Conservation (phyloP, 2,888 invertebrate genomes). For the Philereme transversata region DNA sequence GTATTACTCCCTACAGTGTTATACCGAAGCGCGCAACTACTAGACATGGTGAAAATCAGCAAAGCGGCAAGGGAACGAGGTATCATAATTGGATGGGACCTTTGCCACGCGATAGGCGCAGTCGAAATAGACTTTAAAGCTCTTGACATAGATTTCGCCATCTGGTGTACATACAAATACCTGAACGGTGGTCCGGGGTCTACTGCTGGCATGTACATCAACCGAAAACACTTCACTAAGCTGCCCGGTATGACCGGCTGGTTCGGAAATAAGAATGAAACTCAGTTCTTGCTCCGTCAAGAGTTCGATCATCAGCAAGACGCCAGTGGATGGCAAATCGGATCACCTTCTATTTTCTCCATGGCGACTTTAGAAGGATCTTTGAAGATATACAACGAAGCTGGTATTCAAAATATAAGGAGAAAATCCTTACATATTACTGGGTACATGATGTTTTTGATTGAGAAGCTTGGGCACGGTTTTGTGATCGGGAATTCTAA, state of each 20-base stretch:
- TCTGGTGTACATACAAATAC: constrained; percentile 77
- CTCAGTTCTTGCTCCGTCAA: constrained; percentile 63
- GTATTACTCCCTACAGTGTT: constrained; percentile 63
- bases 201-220: constrained; percentile 62
- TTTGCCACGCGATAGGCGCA: constrained; percentile 67
- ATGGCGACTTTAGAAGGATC: constrained; percentile 70
- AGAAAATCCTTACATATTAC: constrained; percentile 70
- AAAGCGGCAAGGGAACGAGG: constrained; percentile 57
- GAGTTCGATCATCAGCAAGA: constrained; percentile 67
- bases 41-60: constrained; percentile 66
- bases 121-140: constrained; percentile 63
- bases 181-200: constrained; percentile 73
- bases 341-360: constrained; percentile 61
- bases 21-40: constrained; percentile 65
- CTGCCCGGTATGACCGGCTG: constrained; percentile 68
- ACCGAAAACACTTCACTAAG: constrained; percentile 61
- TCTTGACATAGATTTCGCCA: constrained; percentile 68
- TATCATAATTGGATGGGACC: constrained; percentile 71
- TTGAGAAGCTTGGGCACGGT: constrained; percentile 61
- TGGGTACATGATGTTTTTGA: constrained; percentile 65
- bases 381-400: constrained; percentile 61
- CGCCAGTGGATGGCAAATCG: constrained; percentile 70
- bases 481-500: constrained; percentile 62
- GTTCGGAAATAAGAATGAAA: constrained; percentile 65
- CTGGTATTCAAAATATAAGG: constrained; percentile 62